Conservation (phyloP, 2,113 vertebrate species). For the Vireo altiloquus region DNA sequence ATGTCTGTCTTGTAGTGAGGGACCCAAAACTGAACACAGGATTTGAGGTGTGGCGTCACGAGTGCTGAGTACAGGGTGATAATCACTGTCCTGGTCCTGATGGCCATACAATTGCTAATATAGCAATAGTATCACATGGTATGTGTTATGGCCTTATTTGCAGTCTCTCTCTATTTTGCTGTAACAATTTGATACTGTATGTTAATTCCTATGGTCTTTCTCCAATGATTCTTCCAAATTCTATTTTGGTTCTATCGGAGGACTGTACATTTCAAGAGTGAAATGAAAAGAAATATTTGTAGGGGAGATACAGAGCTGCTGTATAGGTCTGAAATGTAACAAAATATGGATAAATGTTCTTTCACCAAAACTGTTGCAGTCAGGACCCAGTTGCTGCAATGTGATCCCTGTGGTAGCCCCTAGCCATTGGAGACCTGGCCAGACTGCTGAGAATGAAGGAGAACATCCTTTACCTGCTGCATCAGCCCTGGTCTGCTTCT, state of each 20-base stretch:
- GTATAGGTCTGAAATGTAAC: neutral
- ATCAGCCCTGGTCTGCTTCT: neutral
- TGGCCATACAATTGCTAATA: neutral
- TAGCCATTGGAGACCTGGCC: neutral
- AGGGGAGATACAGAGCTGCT: neutral
- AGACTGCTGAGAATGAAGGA: neutral
- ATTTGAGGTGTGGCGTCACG: fast-evolving
- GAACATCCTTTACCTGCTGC: neutral
- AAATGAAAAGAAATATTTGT: neutral
- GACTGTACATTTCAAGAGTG: neutral
- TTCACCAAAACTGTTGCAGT: neutral
- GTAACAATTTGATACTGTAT: neutral
- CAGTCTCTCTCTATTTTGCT: neutral
- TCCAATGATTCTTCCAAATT: neutral
- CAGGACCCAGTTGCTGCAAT: neutral
- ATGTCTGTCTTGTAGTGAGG: neutral
- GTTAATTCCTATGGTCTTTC: neutral
- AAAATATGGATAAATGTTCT: neutral
- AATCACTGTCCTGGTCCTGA: neutral
- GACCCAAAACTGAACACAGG: neutral
- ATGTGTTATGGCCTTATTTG: neutral
- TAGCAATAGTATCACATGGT: neutral
- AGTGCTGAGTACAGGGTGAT: fast-evolving
- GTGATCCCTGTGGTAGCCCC: neutral
- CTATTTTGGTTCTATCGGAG: neutral